Evolutionary conservation across 1,140 invertebrate species (phyloP), one percentile per base, ranked within the genome.

Genomic region (Pteromalus puparum): DNA sequence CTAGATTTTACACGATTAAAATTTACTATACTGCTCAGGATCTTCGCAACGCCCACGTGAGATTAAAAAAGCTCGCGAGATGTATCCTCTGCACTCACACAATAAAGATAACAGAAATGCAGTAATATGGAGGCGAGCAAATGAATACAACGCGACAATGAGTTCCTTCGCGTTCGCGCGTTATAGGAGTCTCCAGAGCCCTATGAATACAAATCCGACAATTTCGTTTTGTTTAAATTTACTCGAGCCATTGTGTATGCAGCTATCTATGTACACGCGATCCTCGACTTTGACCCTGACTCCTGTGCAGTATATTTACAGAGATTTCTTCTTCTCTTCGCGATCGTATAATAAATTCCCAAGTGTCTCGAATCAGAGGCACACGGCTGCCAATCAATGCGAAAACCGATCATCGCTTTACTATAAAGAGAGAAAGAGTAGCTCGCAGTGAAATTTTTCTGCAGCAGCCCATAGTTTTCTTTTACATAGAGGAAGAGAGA

Each of bases 371-470:
- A 61, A 61, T n/a, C 7, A n/a, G 18, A 7, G 5, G 53, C 53
- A 61, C 4, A 48, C 10, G 10, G 46, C 46, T 48, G 46, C 46
- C 46, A 48, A 48, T 48, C 46, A 48, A 48, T 15, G 53, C 3
- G 53, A 18, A 61, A 61, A 61, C 21, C 53, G 53, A 61, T 61
- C 21, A 61, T 61, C 21, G 53, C 3, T 61, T 61, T 61, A 61
- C 1, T 15, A 18, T 5, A 15, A 53, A 18, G 6, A n/a, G 53
- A 3, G 18, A 61, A 61, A n/a, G 21, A 61, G n/a, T n/a, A n/a
- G 21, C 53, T 61, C 53, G 15, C 53, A 21, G 15, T 61, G 38
- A 80, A 80, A 46, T 48, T 70, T 80, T 80, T 80, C 67, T 38
- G 28, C 21, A 72, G 78, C n/a, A 28, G 1, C 67, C 15, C 18